Evolutionary conservation across 1,140 invertebrate species (phyloP).

Genomic region (Eubasilissa regina): DNA sequence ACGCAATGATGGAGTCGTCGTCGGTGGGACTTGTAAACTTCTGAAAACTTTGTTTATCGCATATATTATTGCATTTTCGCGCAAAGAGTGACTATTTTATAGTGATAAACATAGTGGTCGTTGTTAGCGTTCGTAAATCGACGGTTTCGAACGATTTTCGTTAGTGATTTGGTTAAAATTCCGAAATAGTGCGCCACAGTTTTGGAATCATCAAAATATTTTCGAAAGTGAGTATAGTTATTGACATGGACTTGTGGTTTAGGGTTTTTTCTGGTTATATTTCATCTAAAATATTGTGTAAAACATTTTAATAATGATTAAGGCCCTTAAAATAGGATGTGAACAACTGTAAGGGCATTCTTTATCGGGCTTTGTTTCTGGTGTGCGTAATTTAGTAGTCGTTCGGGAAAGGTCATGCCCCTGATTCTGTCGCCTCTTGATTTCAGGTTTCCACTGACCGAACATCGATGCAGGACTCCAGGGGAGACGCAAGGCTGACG

Average conservation of each 20-base stretch:
- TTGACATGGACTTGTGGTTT: conserved; percentile 4
- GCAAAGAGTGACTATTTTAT: neutral
- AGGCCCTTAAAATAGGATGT: neutral
- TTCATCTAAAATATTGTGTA: conserved; percentile 4
- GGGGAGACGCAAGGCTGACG: conserved; percentile 19
- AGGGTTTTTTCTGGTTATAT: neutral
- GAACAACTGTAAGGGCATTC: neutral
- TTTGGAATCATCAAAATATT: conserved; percentile 73
- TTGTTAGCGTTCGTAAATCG: neutral
- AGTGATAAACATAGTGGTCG: conserved; percentile 1
- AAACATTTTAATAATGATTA: neutral
- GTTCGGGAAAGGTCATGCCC: conserved; percentile 69
- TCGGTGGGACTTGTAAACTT: conserved; percentile 55
- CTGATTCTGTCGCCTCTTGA: conserved; percentile 36
- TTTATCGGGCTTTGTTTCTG: conserved; percentile 66
- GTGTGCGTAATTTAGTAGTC: conserved; percentile 71
- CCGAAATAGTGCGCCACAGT: conserved; percentile 44
- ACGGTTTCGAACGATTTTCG: neutral
- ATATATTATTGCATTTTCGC: conserved; percentile 22
- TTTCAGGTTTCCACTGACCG: conserved; percentile 32
- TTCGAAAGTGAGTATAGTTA: conserved; percentile 67
- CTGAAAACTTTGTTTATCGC: conserved; percentile 52
- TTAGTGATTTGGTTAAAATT: conserved; percentile 2
- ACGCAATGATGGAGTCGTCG: conserved; percentile 71
- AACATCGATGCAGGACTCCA: conserved; percentile 30